Conservation (phyloP, 2,888 invertebrate species). For the Sinelater perroti region DNA sequence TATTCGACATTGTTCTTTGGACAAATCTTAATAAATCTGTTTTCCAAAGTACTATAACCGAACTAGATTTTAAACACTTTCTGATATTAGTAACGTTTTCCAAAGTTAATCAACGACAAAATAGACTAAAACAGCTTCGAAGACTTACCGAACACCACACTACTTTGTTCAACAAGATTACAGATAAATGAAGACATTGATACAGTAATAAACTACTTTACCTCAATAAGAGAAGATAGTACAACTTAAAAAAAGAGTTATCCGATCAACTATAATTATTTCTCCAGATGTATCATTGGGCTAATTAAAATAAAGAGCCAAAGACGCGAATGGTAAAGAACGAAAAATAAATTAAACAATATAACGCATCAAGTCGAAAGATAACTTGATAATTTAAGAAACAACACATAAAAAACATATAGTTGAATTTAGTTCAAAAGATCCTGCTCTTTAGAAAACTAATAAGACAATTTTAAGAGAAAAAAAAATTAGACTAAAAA, state of each 20-base stretch:
- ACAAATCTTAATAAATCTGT: too few species aligned
- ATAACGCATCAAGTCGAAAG: not conserved
- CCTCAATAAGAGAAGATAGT: not conserved
- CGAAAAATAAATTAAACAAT: not conserved
- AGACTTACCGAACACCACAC: not conserved
- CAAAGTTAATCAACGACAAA: not conserved
- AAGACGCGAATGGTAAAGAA: not conserved
- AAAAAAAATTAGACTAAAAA: too few species aligned
- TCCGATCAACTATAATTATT: not conserved
- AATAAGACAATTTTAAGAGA: not conserved
- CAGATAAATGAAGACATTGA: not conserved
- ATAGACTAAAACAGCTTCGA: not conserved
- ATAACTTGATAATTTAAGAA: not conserved
- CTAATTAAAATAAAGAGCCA: not conserved
- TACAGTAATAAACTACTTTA: not conserved
- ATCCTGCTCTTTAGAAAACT: not conserved
- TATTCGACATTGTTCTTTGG: too few species aligned
- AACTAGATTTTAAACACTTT: too few species aligned
- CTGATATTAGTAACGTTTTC: too few species aligned
- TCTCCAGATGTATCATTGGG: not conserved
- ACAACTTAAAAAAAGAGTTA: not conserved
- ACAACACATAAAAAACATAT: not conserved
- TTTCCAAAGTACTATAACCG: too few species aligned
- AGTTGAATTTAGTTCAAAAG: not conserved
- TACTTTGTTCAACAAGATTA: not conserved